Evolutionary conservation across 1,140 invertebrate genomes (phyloP), one percentile per base, ranked within the genome.

Genomic region (Achatina immaculata): DNA sequence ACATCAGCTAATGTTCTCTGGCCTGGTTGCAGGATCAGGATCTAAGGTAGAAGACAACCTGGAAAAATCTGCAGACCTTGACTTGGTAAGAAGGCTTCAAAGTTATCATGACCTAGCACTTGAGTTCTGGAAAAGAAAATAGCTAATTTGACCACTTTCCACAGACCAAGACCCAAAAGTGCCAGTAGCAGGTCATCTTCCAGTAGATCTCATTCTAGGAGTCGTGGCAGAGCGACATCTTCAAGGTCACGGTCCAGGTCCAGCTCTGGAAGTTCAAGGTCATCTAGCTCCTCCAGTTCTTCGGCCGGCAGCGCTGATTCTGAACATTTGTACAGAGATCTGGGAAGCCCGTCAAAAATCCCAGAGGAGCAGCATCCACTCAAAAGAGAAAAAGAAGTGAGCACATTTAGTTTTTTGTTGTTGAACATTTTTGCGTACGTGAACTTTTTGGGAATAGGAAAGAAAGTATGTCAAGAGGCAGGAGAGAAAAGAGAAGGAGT

Each of bases 201-300:
- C 66, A 76, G 77, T 40, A 72, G 73, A 31, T 69, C 83, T 34
- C 73, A 81, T 19, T 78, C 62, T 36, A 68, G 81, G n/a, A 68
- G 66, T 68, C 55, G 82, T 38, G 82, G 80, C 43, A 83, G 80
- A 28, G 79, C 74, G 0, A 82, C 82, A 21, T 84, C 79, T 88
- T 89, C 87, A n/a, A n/a, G n/a, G n/a, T n/a, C n/a, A 38, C 80
- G 87, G 48, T 90, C 89, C 62, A 83, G 86, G 36, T 91, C 87
- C 6, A 80, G 80, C 43, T 86, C 85, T 43, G 72, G 75, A 42
- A 80, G 76, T 45, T 82, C 81, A 55, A 91, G 92, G 81, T 86
- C 83, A 88, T 92, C 92, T 45, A 86, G 87, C n/a, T 76, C 78
- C 1, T 85, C 86, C 7, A 80, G 80, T 38, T 86, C 85, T 19